Conservation (phyloP, 1,140 invertebrate genomes). For the Temnothorax longispinosus region DNA sequence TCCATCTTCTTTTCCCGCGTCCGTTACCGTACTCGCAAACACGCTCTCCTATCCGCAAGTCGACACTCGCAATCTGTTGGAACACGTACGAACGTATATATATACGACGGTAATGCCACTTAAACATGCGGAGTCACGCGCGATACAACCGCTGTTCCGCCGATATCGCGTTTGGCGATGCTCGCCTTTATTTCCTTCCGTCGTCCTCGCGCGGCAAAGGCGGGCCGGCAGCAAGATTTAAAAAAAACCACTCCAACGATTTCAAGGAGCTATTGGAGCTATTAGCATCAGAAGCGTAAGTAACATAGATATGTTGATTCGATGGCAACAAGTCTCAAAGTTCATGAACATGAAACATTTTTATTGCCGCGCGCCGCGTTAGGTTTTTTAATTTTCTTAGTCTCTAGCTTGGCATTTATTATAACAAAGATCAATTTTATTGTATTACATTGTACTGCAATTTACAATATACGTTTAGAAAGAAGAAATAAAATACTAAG, state of each 20-base stretch:
- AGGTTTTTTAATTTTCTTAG: neutral
- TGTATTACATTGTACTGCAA: neutral
- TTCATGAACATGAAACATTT: neutral
- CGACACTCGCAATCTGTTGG: conserved; percentile 52
- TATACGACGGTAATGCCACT: conserved; percentile 63
- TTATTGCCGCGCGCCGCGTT: no score
- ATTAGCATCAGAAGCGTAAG: neutral
- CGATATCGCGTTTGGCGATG: conserved; percentile 56
- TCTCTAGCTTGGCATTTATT: neutral
- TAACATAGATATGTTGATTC: neutral
- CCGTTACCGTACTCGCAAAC: conserved; percentile 36
- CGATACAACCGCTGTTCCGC: conserved; percentile 68
- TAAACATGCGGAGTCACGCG: conserved; percentile 77
- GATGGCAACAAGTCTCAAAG: neutral
- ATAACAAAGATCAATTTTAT: neutral
- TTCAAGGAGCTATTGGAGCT: neutral
- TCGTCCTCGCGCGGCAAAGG: neutral
- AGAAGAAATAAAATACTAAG: neutral
- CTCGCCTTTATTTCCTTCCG: conserved; percentile 54
- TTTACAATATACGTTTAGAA: conserved; percentile 12
- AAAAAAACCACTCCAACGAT: neutral
- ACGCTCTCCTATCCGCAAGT: conserved; percentile 26
- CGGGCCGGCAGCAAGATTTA: conserved; percentile 27
- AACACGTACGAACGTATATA: conserved; percentile 51
- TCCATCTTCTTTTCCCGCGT: conserved; percentile 53